These are phyloP conservation scores for Hipposideros armiger DNA, from an alignment of 2,113 vertebrate genomes.

Conservation along the genomic window DNA sequence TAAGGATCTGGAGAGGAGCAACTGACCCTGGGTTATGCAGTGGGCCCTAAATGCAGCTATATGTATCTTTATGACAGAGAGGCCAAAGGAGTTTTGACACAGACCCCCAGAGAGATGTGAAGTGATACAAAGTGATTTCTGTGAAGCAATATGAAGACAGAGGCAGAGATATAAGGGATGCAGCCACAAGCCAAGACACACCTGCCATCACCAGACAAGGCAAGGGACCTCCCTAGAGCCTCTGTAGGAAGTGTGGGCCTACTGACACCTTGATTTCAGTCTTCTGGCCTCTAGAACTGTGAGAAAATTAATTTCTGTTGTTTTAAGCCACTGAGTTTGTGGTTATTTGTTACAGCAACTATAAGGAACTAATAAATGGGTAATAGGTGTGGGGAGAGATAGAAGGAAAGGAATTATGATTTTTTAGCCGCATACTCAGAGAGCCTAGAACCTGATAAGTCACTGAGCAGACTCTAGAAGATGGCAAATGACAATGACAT, in stretches of 20 bases:
- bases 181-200: not conserved
- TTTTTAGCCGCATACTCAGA: not conserved
- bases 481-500: not conserved
- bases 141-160: not conserved
- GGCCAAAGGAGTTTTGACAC: not conserved
- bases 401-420: not conserved
- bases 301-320: not conserved
- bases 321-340: not conserved
- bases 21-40: not conserved
- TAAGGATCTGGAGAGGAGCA: not conserved
- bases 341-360: not conserved
- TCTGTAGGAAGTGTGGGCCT: not conserved
- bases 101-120: not conserved
- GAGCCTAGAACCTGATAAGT: not conserved
- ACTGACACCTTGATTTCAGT: not conserved
- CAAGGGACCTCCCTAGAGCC: not conserved
- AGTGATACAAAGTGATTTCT: not conserved
- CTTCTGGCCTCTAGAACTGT: not conserved
- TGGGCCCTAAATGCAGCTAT: not conserved
- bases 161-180: not conserved
- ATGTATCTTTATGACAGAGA: not conserved
- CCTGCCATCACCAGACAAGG: no score
- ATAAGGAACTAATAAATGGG: not conserved
- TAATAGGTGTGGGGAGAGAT: not conserved
- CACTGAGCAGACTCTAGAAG: not conserved